Conservation (phyloP, 2,888 invertebrate species). For the Empis livida region DNA sequence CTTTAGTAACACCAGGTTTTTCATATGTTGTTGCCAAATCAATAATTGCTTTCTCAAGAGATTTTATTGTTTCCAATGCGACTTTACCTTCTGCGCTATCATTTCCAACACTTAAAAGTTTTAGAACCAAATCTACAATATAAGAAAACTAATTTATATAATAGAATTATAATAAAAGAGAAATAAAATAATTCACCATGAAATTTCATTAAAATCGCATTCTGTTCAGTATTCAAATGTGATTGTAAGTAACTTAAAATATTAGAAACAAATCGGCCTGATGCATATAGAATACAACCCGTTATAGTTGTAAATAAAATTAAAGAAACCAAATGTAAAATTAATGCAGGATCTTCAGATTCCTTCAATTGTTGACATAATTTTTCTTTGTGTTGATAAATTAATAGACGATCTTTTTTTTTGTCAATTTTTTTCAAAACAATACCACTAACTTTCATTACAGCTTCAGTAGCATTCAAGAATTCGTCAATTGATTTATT, state of each 20-base stretch:
- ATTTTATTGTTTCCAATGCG: slow-evolving; percentile 32
- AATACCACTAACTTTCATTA: slow-evolving; percentile 60
- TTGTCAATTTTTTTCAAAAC: slow-evolving; percentile 80
- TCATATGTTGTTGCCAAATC: slow-evolving; percentile 24
- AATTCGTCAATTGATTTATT: slow-evolving; percentile 66
- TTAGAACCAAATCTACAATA: slow-evolving; percentile 49
- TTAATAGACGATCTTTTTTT: slow-evolving; percentile 66
- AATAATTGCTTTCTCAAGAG: slow-evolving; percentile 21
- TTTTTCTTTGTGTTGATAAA: slow-evolving; percentile 69
- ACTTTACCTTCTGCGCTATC: slow-evolving; percentile 39
- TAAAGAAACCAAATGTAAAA: slow-evolving; percentile 62
- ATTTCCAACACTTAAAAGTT: slow-evolving; percentile 42
- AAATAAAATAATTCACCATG: slow-evolving; percentile 50
- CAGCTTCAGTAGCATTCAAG: slow-evolving; percentile 56
- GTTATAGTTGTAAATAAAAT: slow-evolving; percentile 70
- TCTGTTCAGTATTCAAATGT: slow-evolving; percentile 52
- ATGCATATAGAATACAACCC: slow-evolving; percentile 77
- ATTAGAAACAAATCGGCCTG: slow-evolving; percentile 81
- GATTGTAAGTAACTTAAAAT: slow-evolving; percentile 61
- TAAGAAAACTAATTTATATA: neutral
- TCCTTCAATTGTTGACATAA: slow-evolving; percentile 63
- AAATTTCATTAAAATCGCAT: slow-evolving; percentile 50
- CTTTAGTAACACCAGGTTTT: slow-evolving; percentile 25
- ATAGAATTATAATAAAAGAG: neutral
- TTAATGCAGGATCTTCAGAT: slow-evolving; percentile 63